A percentile compares a stretch with the other conserved stretches of the same genome.
Evolutionary conservation across 2,888 invertebrate species (phyloP).

Genomic region (Drosophila mettleri): DNA sequence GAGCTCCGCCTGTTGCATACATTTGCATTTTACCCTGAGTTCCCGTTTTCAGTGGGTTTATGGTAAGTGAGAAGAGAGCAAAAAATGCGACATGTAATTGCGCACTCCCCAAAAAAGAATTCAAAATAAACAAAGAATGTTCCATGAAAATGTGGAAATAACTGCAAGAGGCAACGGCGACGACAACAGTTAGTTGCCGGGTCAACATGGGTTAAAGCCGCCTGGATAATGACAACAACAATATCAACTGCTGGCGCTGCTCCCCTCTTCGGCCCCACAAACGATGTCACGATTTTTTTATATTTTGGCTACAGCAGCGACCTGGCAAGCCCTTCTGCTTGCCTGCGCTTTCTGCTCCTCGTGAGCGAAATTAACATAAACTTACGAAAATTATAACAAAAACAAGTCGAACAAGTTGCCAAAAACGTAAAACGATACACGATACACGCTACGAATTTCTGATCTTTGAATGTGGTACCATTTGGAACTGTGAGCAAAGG

Average conservation of each 20-base stretch:
- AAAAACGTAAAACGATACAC: slow-evolving; percentile 11
- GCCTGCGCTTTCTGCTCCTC: slow-evolving; percentile 2
- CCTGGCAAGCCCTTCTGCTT: slow-evolving; percentile 3
- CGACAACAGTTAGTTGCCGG: slow-evolving; percentile 53
- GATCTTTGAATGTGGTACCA: neutral
- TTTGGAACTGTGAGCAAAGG: neutral
- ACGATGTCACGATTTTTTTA: slow-evolving; percentile 50
- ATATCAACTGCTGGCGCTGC: slow-evolving; percentile 22
- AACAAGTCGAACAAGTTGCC: slow-evolving; percentile 40
- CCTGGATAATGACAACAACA: slow-evolving; percentile 60
- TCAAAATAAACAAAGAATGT: slow-evolving; percentile 36
- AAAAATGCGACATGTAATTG: slow-evolving; percentile 32
- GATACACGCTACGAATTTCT: slow-evolving; percentile 18
- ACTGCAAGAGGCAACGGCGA: slow-evolving; percentile 34
- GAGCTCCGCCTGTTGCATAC: too few species aligned
- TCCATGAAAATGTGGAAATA: slow-evolving; percentile 54
- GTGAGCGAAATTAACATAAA: slow-evolving; percentile 65
- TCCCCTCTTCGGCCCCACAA: slow-evolving; percentile 12
- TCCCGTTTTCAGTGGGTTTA: too few species aligned
- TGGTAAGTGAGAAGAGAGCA: slow-evolving; percentile 11
- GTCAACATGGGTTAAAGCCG: slow-evolving; percentile 73
- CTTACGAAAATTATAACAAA: slow-evolving; percentile 72
- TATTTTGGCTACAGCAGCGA: slow-evolving; percentile 9
- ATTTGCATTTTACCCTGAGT: too few species aligned
- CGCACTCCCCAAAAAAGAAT: slow-evolving; percentile 36